Percentiles rank a stretch among this genome's conserved stretches.
phyloP scores from a whole-genome alignment of 2,113 vertebrate species.

The Dendropsophus ebraccatus region DNA sequence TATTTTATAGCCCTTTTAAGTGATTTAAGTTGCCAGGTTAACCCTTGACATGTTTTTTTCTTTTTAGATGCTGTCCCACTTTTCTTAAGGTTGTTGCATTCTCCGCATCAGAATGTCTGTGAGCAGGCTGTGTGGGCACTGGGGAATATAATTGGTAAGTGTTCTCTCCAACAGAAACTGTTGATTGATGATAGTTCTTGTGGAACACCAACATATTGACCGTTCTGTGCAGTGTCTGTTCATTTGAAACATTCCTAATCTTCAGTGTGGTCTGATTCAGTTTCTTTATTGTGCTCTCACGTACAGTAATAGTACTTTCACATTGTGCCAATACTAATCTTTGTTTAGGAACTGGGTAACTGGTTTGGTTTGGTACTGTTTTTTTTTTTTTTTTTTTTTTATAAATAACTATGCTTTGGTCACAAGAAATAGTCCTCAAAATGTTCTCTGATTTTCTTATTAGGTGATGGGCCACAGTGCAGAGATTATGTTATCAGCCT shows the following conservation, averaged over 20 bases:
- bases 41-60: not conserved
- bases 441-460: not conserved
- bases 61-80: constrained; percentile 92
- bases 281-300: too few species aligned
- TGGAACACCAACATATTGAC: not conserved
- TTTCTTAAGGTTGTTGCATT: constrained; percentile 92
- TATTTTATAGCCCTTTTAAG: not conserved
- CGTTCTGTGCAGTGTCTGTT: not conserved
- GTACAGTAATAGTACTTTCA: too few species aligned
- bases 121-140: constrained; percentile 98
- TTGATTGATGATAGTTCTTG: not conserved
- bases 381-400: too few species aligned
- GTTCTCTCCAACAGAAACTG: not conserved
- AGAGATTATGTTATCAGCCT: constrained; percentile 97
- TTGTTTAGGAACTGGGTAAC: too few species aligned
- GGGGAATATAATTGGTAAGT: constrained; percentile 97
- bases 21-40: not conserved
- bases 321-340: too few species aligned
- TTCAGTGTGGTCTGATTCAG: too few species aligned
- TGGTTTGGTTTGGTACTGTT: too few species aligned
- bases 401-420: too few species aligned
- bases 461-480: constrained; percentile 97
- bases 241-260: not conserved
- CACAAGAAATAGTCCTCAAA: too few species aligned
- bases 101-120: constrained; percentile 96